A percentile compares a stretch with the other conserved stretches of the same genome.
Conservation (phyloP, 1,140 invertebrate genomes). For the Caenorhabditis inopinata region DNA sequence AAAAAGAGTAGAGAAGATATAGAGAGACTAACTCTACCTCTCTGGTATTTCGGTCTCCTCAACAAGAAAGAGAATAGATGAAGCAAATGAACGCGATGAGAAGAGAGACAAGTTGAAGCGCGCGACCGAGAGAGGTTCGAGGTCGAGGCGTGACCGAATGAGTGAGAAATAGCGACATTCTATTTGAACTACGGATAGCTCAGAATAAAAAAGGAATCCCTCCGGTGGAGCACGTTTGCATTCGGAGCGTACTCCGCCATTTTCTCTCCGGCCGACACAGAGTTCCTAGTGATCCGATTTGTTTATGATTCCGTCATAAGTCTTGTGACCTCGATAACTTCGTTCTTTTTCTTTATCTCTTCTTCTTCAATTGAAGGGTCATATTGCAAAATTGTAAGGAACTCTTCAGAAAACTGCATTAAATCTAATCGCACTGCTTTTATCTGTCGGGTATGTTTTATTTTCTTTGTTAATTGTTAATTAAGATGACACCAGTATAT, state of each 20-base stretch:
- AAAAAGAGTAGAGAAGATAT: background rate
- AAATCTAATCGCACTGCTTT: background rate
- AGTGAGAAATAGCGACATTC: constrained; percentile 26
- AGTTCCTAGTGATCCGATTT: background rate
- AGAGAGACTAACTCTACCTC: background rate
- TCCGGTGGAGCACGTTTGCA: constrained; percentile 15
- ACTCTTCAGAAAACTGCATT: background rate
- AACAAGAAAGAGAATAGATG: background rate
- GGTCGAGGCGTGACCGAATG: constrained; percentile 28
- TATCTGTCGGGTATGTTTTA: background rate
- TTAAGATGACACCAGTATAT: too few relatives aligned
- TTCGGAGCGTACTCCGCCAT: too few relatives aligned
- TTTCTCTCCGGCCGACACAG: background rate
- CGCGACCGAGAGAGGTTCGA: background rate
- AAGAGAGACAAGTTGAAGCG: constrained; percentile 23
- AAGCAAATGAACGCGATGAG: constrained; percentile 28
- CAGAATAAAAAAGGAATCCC: background rate
- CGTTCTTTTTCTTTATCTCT: background rate
- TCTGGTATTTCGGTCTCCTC: background rate
- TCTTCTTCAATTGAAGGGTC: background rate
- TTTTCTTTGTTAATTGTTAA: too few relatives aligned
- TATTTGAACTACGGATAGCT: constrained; percentile 30
- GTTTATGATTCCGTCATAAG: background rate
- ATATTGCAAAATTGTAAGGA: background rate
- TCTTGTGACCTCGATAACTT: background rate